Evolutionary conservation across 2,888 invertebrate genomes (phyloP).

Genomic region (Tribolium freemani): DNA sequence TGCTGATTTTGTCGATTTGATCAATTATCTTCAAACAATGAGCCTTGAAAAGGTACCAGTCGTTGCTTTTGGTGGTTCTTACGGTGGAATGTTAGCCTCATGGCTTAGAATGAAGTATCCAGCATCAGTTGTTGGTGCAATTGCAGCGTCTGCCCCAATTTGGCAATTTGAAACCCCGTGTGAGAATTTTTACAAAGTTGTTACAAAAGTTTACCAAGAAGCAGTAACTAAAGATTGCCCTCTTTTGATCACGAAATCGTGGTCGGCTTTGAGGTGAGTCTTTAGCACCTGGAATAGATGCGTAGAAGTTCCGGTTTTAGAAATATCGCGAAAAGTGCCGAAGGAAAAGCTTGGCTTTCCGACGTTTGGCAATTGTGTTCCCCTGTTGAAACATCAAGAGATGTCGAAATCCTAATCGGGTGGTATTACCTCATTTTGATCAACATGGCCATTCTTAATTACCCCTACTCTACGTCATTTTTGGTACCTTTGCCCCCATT

Average conservation of each 20-base stretch:
- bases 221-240: slow-evolving; percentile 51
- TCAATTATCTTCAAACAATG: slow-evolving; percentile 73
- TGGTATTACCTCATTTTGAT: slow-evolving; percentile 83
- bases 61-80: slow-evolving; percentile 89
- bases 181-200: slow-evolving; percentile 81
- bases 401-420: slow-evolving; percentile 73
- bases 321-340: slow-evolving; percentile 71
- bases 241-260: slow-evolving; percentile 72
- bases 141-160: slow-evolving; percentile 94
- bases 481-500: slow-evolving; percentile 86
- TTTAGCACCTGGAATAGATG: too few species aligned
- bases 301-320: slow-evolving; percentile 56
- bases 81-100: slow-evolving; percentile 97
- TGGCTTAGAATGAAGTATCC: slow-evolving; percentile 98
- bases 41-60: slow-evolving; percentile 76
- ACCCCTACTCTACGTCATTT: slow-evolving; percentile 91
- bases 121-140: slow-evolving; percentile 86
- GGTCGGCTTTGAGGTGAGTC: slow-evolving; percentile 80
- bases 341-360: slow-evolving; percentile 79
- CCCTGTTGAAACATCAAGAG: slow-evolving; percentile 73
- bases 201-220: slow-evolving; percentile 80
- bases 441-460: slow-evolving; percentile 94
- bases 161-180: slow-evolving; percentile 87
- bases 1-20: slow-evolving; percentile 90
- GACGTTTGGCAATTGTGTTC: slow-evolving; percentile 84